Base-by-base conservation (phyloP, 2,888 invertebrate species). In the Drosophila merina region DNA sequence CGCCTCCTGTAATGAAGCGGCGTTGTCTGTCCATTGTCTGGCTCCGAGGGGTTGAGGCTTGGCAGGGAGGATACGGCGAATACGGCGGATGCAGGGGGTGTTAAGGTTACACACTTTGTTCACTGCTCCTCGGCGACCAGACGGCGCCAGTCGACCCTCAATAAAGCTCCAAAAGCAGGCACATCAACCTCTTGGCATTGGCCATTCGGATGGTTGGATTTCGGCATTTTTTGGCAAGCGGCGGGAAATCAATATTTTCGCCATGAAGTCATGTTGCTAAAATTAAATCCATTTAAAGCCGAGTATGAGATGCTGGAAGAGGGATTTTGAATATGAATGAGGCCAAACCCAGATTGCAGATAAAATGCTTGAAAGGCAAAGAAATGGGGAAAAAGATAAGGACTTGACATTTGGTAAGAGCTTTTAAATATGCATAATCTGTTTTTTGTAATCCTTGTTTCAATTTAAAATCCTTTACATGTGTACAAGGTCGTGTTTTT, bases 41-140 rank as follows among this genome's bases (percentile, higher is more conserved):
- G 30, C 42, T 51, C 47, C 47, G 44, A n/a, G 45, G 57, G 40
- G 36, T 10, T 26, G 47, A 10, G 38, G 59, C 28, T 31, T n/a
- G 28, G 2, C 26, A 10, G 33, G 10, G 3, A 8, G 3, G 3
- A 33, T 33, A 33, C 9, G 9, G 33, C 3, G 3, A 9, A 33
- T 33, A 36, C 9, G 56, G 26, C 7, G 42, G 28, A 20, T 9
- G 1, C 57, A n/a, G 30, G 57, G 44, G 57, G 67, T 86, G 79
- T 75, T 81, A 84, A 86, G 84, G 84, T 84, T 84, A 84, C 62
- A 84, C 62, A 79, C 36, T 78, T 75, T 79, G 75, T 77, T 73
- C 72, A 77, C 62, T 56, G 63, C 57, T 51, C 40, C n/a, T 31
- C 40, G 20, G 45, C 81, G 83, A 66, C 84, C 68, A 84, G 85